These are phyloP conservation scores for Amblyteles armatorius DNA, from an alignment of 2,888 invertebrate genomes.

Conservation along the genomic window DNA sequence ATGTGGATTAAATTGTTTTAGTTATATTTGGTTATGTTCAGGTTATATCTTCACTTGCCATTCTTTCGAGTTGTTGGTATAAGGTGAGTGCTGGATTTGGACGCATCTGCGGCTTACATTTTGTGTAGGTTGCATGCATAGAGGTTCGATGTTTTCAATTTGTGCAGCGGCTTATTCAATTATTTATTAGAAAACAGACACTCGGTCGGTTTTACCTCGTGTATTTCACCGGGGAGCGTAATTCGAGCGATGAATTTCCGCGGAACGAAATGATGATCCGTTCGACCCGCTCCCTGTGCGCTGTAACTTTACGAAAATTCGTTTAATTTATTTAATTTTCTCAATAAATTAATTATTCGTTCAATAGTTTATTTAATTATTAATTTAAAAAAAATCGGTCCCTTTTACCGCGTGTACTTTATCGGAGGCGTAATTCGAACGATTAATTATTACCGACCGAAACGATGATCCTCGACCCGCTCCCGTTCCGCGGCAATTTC, in stretches of 20 bases:
- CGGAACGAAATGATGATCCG: background rate
- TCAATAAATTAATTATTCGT: background rate
- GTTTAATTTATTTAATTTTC: background rate
- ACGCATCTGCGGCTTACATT: too few species aligned
- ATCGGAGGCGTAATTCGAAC: constrained; percentile 43
- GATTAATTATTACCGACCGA: constrained; percentile 54
- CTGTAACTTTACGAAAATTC: background rate
- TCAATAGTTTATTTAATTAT: background rate
- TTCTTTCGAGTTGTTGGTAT: too few species aligned
- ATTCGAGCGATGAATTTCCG: constrained; percentile 56
- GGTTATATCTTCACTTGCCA: too few species aligned
- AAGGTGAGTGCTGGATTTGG: too few species aligned
- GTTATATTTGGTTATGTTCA: too few species aligned
- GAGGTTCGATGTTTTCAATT: too few species aligned
- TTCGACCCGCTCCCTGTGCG: background rate
- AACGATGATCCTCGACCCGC: background rate
- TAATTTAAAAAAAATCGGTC: background rate
- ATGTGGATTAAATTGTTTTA: too few species aligned
- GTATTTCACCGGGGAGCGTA: constrained; percentile 23
- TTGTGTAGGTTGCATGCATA: too few species aligned
- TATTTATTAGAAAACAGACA: background rate
- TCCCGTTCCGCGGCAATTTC: background rate
- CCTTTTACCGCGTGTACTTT: constrained; percentile 19
- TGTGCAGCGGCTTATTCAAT: too few species aligned
- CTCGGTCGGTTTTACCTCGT: constrained; percentile 32